Percentiles rank a stretch among this genome's conserved stretches.
These are phyloP conservation scores for Phyllotreta cruciferae DNA, from an alignment of 2,888 invertebrate species.

Conservation along the genomic window DNA sequence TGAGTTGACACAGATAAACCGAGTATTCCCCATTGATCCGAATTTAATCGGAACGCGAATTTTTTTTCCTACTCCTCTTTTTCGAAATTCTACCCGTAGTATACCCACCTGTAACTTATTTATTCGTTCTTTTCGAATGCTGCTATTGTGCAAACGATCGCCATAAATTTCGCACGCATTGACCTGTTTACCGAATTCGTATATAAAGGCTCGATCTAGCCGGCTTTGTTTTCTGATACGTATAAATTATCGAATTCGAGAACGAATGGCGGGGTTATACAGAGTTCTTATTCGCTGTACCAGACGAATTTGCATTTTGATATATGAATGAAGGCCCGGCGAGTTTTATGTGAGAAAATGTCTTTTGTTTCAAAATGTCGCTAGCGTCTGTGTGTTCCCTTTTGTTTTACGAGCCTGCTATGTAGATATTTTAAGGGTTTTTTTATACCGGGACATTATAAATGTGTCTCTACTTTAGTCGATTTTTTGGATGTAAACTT, in stretches of 20 bases:
- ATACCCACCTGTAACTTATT: constrained; percentile 23
- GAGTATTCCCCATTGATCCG: constrained; percentile 51
- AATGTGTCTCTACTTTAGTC: too few relatives aligned
- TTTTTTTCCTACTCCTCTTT: too few relatives aligned
- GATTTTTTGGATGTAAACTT: too few relatives aligned
- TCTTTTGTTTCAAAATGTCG: constrained; percentile 14
- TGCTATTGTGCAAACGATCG: constrained; percentile 42
- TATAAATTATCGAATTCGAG: constrained; percentile 35
- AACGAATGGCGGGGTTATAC: constrained; percentile 31
- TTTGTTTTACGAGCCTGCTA: constrained; percentile 1
- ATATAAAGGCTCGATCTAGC: constrained; percentile 35
- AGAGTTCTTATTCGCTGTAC: constrained; percentile 21
- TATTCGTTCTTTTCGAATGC: too few relatives aligned
- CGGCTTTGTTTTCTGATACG: constrained; percentile 36
- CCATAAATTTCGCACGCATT: constrained; percentile 38
- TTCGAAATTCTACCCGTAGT: constrained; percentile 21
- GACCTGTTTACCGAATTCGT: constrained; percentile 41
- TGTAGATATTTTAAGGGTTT: background rate
- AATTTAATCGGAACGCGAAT: constrained; percentile 4
- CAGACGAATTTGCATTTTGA: constrained; percentile 29
- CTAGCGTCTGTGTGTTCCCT: background rate
- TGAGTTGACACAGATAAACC: constrained; percentile 56
- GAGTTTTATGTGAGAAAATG: constrained; percentile 29
- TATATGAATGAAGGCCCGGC: constrained; percentile 25
- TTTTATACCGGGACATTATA: too few relatives aligned